Percentiles rank a stretch among this genome's conserved stretches.
Conservation (phyloP, 30 jellyfish, hydroid and myxozoan genomes). For the Turritopsis dohrnii region DNA sequence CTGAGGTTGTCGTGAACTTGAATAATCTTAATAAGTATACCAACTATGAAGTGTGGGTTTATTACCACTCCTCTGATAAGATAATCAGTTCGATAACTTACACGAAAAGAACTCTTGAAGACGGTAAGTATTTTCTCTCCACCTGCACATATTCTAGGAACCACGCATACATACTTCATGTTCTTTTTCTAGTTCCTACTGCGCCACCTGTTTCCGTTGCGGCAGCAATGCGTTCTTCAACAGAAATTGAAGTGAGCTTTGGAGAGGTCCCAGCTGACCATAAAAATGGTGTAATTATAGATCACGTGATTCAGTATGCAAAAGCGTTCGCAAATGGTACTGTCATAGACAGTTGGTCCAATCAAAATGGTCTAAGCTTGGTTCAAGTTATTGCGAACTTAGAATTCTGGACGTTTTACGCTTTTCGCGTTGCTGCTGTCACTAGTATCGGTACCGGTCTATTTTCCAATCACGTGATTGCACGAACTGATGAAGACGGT, state of each 20-base stretch:
- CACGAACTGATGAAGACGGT: neutral
- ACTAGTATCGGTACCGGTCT: neutral
- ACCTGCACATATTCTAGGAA: neutral
- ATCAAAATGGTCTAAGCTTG: neutral
- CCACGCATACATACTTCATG: too few species aligned
- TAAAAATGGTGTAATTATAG: neutral
- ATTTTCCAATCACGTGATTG: neutral
- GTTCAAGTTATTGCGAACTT: neutral
- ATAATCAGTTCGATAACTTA: neutral
- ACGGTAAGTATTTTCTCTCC: neutral
- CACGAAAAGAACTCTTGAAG: neutral
- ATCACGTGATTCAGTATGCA: neutral
- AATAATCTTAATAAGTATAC: neutral
- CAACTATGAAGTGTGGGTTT: neutral
- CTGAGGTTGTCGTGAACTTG: neutral
- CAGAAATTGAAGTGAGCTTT: neutral
- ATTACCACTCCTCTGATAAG: neutral
- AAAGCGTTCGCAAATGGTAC: neutral
- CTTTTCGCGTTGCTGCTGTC: neutral
- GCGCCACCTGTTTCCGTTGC: neutral
- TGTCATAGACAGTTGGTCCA: neutral
- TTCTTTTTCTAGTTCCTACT: neutral
- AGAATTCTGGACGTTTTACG: conserved; percentile 5
- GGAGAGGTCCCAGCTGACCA: neutral
- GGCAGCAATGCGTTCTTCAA: conserved; percentile 4